Percentiles rank a stretch among this genome's conserved stretches.
phyloP scores from a whole-genome alignment of 92 coral and sea anemone species.

The Parazoanthus swiftii region DNA sequence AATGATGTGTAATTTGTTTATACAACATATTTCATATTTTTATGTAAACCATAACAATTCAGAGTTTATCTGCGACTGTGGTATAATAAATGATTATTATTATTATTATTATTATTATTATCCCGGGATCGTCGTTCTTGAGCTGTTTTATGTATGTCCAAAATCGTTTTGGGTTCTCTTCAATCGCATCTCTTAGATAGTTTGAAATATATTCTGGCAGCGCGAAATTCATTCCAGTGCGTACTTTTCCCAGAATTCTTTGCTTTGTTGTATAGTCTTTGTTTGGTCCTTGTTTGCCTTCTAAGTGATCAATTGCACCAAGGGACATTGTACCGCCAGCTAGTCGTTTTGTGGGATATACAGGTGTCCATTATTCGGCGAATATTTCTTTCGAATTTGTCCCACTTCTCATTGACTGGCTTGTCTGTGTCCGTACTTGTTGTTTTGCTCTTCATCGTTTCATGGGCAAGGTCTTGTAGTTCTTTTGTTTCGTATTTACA shows the following conservation, averaged over 20 bases:
- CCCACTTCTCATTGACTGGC: slow-evolving; percentile 63
- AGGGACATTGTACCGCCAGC: slow-evolving; percentile 58
- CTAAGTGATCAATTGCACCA: slow-evolving; percentile 59
- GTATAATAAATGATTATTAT: too few species aligned
- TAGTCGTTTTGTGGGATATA: slow-evolving; percentile 25
- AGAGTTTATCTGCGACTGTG: too few species aligned
- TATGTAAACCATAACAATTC: too few species aligned
- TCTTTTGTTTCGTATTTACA: too few species aligned
- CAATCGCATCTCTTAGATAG: too few species aligned
- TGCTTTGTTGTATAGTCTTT: slow-evolving; percentile 56
- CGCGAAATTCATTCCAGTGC: background rate
- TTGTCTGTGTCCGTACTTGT: background rate
- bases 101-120: too few species aligned
- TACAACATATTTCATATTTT: too few species aligned
- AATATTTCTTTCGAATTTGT: slow-evolving; percentile 46
- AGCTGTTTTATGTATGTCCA: slow-evolving; percentile 44
- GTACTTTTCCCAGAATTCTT: slow-evolving; percentile 54
- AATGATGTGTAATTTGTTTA: too few species aligned
- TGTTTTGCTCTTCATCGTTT: too few species aligned
- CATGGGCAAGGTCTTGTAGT: slow-evolving; percentile 30
- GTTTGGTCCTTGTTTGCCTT: slow-evolving; percentile 52
- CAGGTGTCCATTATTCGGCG: slow-evolving; percentile 52
- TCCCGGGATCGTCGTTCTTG: slow-evolving; percentile 56
- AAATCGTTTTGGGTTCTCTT: slow-evolving; percentile 1
- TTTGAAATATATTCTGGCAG: too few species aligned